phyloP scores from a whole-genome alignment of 1,140 invertebrate species.

The Drosophila saltans region DNA sequence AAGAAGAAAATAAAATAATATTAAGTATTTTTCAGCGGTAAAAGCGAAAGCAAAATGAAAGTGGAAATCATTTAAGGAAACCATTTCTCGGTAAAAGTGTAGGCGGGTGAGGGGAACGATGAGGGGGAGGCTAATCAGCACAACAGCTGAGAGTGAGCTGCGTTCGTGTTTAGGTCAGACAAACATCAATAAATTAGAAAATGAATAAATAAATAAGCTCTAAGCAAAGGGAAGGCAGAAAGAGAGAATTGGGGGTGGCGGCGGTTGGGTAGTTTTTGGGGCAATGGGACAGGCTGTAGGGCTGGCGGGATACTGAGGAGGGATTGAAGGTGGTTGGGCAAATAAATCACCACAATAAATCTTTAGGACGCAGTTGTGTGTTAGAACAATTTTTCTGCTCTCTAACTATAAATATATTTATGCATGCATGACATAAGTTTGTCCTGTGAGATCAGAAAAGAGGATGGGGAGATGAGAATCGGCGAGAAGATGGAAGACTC shows the following conservation, averaged over 20 bases:
- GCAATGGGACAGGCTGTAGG: background rate
- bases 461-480: conserved; percentile 50
- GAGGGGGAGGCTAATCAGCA: conserved; percentile 52
- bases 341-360: conserved; percentile 81
- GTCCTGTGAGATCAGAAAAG: conserved; percentile 57
- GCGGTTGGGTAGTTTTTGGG: background rate
- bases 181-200: conserved; percentile 82
- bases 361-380: conserved; percentile 73
- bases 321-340: conserved; percentile 17
- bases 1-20: conserved; percentile 3
- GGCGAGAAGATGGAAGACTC: background rate
- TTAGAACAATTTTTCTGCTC: conserved; percentile 51
- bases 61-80: conserved; percentile 11
- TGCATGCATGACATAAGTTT: conserved; percentile 80
- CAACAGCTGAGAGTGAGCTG: conserved; percentile 62
- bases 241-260: background rate
- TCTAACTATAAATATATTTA: conserved; percentile 79
- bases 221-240: conserved; percentile 33
- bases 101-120: background rate
- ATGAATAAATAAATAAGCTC: conserved; percentile 82
- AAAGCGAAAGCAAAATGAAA: conserved; percentile 9
- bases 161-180: conserved; percentile 65
- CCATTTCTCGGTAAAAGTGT: background rate
- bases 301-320: conserved; percentile 15
- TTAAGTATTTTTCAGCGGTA: background rate